Evolutionary conservation across 1,140 invertebrate genomes (phyloP), one percentile per base, ranked within the genome.

Genomic region (Platorchestia sp.): DNA sequence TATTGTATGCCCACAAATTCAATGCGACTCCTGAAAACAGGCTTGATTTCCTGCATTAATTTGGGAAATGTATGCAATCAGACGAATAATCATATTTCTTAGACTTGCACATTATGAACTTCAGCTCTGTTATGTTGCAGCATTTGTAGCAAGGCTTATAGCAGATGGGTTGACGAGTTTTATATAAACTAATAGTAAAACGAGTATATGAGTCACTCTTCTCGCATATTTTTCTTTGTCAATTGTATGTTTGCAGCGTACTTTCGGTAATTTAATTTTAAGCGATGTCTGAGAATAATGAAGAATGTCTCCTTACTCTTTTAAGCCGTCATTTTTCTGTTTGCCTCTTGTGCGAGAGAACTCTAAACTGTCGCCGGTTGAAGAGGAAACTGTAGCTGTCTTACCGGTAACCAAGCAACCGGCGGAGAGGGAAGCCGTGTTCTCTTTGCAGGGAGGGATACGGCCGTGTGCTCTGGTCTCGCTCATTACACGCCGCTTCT

Each of bases 361-460:
- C 87, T 89, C 41, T 41, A 44, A 89, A 89, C 87, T 42, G n/a
- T 89, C 87, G 87, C 87, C 87, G 43, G 87, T 89, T 43, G 87
- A 89, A 89, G 41, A 89, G 87, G 87, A 89, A 89, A 89, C 87
- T 89, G 87, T 42, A 89, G 87, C 87, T 89, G 87, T 89, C 87
- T 22, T 89, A 89, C 87, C 87, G 87, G 87, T 89, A 89, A 89
- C 87, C 87, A 89, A 44, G 87, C 87, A 89, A 89, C 87, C 87
- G 87, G 87, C 43, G 87, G 87, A 41, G 87, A 75, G 59, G 59
- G 59, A 75, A 75, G 59, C 59, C 59, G 59, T 22, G 59, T 27
- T 1, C 59, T 75, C 1, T 36, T 36, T 19, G 59, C 59, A 75
- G 59, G 59, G 59, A 75, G 59, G 59, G 59, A 75, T 27, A 1